A percentile compares a stretch with the other conserved stretches of the same genome.
Evolutionary conservation across 2,797 vertebrate genomes (phyloP).

Genomic region (Ataeniobius toweri): DNA sequence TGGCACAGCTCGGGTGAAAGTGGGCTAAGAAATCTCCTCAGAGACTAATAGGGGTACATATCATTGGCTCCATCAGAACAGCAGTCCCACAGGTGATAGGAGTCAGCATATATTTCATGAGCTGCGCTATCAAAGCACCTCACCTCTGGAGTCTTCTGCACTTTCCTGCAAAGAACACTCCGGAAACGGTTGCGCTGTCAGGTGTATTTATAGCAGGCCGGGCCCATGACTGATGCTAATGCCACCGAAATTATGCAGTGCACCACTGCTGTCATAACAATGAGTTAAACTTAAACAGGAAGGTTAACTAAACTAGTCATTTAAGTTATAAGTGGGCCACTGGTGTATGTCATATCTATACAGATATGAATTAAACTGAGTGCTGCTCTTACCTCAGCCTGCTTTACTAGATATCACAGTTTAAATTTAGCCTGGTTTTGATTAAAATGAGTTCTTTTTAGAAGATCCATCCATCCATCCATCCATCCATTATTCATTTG

Average conservation of each 20-base stretch:
- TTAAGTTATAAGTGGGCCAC: conserved; percentile 85
- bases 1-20: conserved; percentile 90
- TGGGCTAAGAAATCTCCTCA: conserved; percentile 87
- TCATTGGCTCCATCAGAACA: conserved; percentile 94
- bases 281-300: conserved; percentile 81
- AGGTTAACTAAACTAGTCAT: conserved; percentile 87
- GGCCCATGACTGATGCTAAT: conserved; percentile 86
- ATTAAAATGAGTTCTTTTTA: conserved; percentile 35
- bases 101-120: conserved; percentile 92
- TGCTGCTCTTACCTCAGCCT: conserved; percentile 22
- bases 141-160: conserved; percentile 82
- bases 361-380: conserved; percentile 44
- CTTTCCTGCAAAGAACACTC: conserved; percentile 76
- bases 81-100: conserved; percentile 90
- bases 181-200: conserved; percentile 78
- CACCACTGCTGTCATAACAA: conserved; percentile 79
- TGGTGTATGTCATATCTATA: conserved; percentile 63
- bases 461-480: neutral
- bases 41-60: conserved; percentile 92
- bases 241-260: conserved; percentile 82
- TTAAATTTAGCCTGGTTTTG: conserved; percentile 51
- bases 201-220: conserved; percentile 83
- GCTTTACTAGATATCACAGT: conserved; percentile 26
- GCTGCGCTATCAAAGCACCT: conserved; percentile 81
- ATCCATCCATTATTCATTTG: no score